phyloP scores from a whole-genome alignment of 2,113 vertebrate species.

The Propithecus coquereli region DNA sequence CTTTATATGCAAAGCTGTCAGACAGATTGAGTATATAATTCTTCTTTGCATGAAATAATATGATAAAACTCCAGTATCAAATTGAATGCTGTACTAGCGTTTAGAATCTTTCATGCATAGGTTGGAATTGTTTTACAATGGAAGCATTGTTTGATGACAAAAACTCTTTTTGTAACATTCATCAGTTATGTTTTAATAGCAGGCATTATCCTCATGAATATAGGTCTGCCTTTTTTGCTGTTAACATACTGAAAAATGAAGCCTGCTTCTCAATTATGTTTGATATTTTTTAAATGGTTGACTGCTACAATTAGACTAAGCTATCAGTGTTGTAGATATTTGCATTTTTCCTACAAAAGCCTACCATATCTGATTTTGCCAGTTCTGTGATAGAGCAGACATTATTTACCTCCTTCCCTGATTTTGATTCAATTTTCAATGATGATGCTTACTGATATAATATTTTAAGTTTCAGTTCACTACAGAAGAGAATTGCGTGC shows the following conservation, averaged over 20 bases:
- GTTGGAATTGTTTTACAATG: conserved; percentile 75
- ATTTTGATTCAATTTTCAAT: conserved; percentile 72
- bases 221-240: background rate
- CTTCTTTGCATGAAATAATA: conserved; percentile 79
- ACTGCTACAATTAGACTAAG: background rate
- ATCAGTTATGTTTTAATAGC: conserved; percentile 58
- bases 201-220: conserved; percentile 27
- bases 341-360: conserved; percentile 39
- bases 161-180: conserved; percentile 42
- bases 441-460: conserved; percentile 70
- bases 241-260: conserved; percentile 35
- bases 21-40: conserved; percentile 78
- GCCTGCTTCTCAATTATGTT: background rate
- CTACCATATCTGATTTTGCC: background rate
- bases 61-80: conserved; percentile 77
- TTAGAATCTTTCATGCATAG: conserved; percentile 79
- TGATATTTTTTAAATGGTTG: conserved; percentile 17
- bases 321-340: conserved; percentile 36
- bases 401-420: conserved; percentile 50
- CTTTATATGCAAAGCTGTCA: conserved; percentile 79
- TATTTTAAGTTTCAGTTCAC: conserved; percentile 70
- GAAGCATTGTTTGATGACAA: conserved; percentile 67
- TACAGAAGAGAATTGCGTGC: conserved; percentile 58
- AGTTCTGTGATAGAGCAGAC: background rate
- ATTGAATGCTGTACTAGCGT: conserved; percentile 78